phyloP scores from a whole-genome alignment of 2,113 vertebrate species.

The Nerophis ophidion region DNA sequence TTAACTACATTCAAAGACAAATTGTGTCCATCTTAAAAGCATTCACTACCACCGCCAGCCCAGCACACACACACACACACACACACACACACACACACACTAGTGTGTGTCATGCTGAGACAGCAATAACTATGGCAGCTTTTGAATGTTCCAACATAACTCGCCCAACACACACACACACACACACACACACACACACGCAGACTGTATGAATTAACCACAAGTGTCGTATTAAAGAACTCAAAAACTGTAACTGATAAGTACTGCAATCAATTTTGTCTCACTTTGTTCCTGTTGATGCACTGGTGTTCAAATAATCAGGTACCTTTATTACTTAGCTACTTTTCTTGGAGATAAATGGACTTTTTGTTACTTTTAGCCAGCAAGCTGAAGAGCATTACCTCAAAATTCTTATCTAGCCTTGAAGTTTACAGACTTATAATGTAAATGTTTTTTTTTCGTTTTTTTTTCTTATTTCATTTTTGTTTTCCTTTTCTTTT shows the following conservation, averaged over 20 bases:
- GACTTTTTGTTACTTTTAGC: constrained; percentile 99
- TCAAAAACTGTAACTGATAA: constrained; percentile 71
- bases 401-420: constrained; percentile 99
- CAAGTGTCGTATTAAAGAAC: constrained; percentile 79
- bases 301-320: constrained; percentile 98
- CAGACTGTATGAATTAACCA: constrained; percentile 77
- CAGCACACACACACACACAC: constrained; percentile 45
- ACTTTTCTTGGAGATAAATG: constrained; percentile 82
- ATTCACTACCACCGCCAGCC: constrained; percentile 49
- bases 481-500: constrained; percentile 68
- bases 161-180: constrained; percentile 45
- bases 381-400: constrained; percentile 99
- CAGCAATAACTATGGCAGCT: constrained; percentile 99
- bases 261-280: constrained; percentile 98
- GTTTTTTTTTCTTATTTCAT: constrained; percentile 38
- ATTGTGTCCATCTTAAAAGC: constrained; percentile 33
- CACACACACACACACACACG: constrained; percentile 19
- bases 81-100: too few relatives aligned
- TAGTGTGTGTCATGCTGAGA: constrained; percentile 75
- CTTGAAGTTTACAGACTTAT: constrained; percentile 99
- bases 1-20: constrained; percentile 33
- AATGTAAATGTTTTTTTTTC: constrained; percentile 92
- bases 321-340: constrained; percentile 92
- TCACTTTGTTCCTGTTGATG: constrained; percentile 96
- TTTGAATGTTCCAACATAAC: constrained; percentile 96